Percentiles rank a stretch among this genome's conserved stretches.
Conservation (phyloP, 2,113 vertebrate species). For the Myrmecophaga tridactyla region DNA sequence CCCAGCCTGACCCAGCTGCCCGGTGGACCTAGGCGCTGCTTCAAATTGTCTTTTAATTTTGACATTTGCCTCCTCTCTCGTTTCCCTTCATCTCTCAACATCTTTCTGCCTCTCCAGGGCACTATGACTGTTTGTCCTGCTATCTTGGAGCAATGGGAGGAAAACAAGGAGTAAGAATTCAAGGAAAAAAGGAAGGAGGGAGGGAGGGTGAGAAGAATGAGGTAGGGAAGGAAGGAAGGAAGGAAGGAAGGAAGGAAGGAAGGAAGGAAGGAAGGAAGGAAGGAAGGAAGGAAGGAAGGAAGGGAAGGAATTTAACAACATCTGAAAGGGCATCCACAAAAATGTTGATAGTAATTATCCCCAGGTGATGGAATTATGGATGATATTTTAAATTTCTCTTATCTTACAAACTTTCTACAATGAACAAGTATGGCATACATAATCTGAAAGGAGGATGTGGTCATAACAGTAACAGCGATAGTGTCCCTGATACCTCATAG, state of each 20-base stretch:
- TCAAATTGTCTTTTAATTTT: background rate
- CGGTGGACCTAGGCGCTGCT: rapidly evolving
- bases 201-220: background rate
- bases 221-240: no score
- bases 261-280: background rate
- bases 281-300: background rate
- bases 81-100: background rate
- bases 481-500: background rate
- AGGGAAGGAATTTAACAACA: background rate
- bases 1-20: background rate
- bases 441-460: background rate
- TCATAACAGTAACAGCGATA: no score
- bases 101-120: background rate
- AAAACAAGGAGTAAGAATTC: background rate
- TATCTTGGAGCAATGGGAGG: background rate
- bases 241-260: background rate
- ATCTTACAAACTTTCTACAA: background rate
- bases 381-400: background rate
- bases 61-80: background rate
- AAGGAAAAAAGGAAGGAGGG: background rate
- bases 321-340: background rate
- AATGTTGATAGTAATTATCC: background rate
- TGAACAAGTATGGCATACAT: background rate
- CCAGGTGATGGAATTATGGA: background rate
- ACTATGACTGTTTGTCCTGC: background rate